These are phyloP conservation scores for Petrocephalus microphthalmus DNA, from an alignment of 2,113 vertebrate species.

Conservation along the genomic window DNA sequence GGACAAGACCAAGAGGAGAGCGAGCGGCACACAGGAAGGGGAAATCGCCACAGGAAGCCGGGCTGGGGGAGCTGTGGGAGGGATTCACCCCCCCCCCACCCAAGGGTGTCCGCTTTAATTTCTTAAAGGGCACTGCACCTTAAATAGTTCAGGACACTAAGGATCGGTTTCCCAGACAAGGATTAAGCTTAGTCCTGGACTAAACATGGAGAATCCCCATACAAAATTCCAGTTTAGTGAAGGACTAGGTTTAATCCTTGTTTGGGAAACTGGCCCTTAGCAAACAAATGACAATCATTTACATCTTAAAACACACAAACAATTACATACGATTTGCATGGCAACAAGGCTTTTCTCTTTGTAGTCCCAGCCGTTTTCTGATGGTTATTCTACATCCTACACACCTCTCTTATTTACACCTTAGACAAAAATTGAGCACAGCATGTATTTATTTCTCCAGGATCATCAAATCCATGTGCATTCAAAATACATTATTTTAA, in stretches of 20 bases:
- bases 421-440: neutral
- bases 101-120: neutral
- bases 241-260: too few species aligned
- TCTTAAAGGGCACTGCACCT: neutral
- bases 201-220: too few species aligned
- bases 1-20: neutral
- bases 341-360: neutral
- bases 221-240: too few species aligned
- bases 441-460: neutral
- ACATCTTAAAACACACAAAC: neutral
- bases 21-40: neutral
- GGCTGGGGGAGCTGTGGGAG: neutral
- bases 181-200: too few species aligned
- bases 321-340: neutral
- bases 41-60: neutral
- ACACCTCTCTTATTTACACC: neutral
- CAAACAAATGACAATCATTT: neutral
- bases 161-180: too few species aligned
- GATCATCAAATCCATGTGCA: neutral
- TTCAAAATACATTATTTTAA: neutral
- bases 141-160: neutral
- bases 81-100: neutral
- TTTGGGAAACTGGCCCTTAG: too few species aligned
- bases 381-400: neutral
- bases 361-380: neutral